Conservation (phyloP, 2,797 vertebrate species). For the Rhinichthys osculus region DNA sequence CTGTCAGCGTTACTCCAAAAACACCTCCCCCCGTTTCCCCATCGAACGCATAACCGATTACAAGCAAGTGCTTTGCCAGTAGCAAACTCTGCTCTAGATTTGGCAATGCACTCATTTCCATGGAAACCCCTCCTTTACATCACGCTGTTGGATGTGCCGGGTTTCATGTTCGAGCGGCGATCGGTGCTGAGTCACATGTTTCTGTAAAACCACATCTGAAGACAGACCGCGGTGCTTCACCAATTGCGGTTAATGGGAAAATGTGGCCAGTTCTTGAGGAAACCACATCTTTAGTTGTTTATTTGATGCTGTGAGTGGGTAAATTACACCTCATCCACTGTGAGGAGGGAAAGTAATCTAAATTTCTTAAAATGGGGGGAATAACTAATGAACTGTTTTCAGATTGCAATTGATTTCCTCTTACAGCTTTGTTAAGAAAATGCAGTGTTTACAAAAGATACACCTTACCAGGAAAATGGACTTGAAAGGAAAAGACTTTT, state of each 20-base stretch:
- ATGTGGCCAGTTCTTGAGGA: background rate
- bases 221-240: slow-evolving; percentile 48
- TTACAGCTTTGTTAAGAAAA: slow-evolving; percentile 16
- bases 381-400: slow-evolving; percentile 32
- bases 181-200: slow-evolving; percentile 40
- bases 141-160: slow-evolving; percentile 56
- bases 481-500: background rate
- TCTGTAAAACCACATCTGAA: slow-evolving; percentile 40
- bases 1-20: slow-evolving; percentile 67
- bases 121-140: slow-evolving; percentile 58
- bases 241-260: slow-evolving; percentile 40
- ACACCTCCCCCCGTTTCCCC: slow-evolving; percentile 55
- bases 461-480: background rate
- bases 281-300: slow-evolving; percentile 28
- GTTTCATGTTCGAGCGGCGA: background rate
- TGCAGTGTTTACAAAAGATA: background rate
- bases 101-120: slow-evolving; percentile 58
- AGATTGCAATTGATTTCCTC: slow-evolving; percentile 31
- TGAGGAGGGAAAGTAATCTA: slow-evolving; percentile 5
- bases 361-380: slow-evolving; percentile 13
- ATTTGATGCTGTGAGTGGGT: background rate
- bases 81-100: slow-evolving; percentile 71
- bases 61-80: slow-evolving; percentile 67
- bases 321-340: slow-evolving; percentile 19
- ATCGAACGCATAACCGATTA: slow-evolving; percentile 65